Base-by-base conservation (phyloP, 2,888 invertebrate genomes). In the Callosobruchus maculatus region DNA sequence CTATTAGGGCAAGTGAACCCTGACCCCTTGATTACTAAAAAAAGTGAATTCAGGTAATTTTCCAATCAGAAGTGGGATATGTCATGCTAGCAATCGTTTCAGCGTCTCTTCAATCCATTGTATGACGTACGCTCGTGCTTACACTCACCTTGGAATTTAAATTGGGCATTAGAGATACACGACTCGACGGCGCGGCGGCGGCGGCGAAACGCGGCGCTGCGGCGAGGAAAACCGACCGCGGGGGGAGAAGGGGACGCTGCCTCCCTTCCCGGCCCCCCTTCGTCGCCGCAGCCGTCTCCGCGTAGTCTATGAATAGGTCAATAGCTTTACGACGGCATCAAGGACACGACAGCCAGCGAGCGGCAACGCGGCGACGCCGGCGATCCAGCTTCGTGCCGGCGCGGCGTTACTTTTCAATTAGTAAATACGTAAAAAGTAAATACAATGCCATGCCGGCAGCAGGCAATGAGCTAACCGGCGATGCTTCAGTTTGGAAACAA, bases 231-330 rank as follows among this genome's bases (percentile, higher is more conserved):
- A 49, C 49, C 49, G 13, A 18, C 49, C 3, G 49, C 49, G 49
- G 9, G 13, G 13, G 13, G 18, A 18, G 13, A 49, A 49, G 18
- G 49, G 49, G 18, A 18, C 49, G 49, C 18, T 18, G 9, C 13
- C 18, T 18, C 49, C 13, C 18, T 49, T 18, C 13, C 49, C 49
- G 4, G 5, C 5, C 13, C 18, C 49, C 49, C 13, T 49, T 0
- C 49, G 49, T 18, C 18, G 49, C 13, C 49, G 49, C 13, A 13
- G 49, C 30, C 49, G 49, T 49, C 49, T 68, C n/a, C 21, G 21
- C 75, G 74, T 74, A 71, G 77, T 77, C 78, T 78, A 81, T 79
- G 82, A 81, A 80, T 82, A 80, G 82, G 82, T 82, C 82, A 82
- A 81, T 82, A 82, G 81, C 81, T 79, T 79, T 80, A 73, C 70